These are phyloP conservation scores for Panthera uncia DNA, from an alignment of 2,113 vertebrate genomes.

Conservation along the genomic window DNA sequence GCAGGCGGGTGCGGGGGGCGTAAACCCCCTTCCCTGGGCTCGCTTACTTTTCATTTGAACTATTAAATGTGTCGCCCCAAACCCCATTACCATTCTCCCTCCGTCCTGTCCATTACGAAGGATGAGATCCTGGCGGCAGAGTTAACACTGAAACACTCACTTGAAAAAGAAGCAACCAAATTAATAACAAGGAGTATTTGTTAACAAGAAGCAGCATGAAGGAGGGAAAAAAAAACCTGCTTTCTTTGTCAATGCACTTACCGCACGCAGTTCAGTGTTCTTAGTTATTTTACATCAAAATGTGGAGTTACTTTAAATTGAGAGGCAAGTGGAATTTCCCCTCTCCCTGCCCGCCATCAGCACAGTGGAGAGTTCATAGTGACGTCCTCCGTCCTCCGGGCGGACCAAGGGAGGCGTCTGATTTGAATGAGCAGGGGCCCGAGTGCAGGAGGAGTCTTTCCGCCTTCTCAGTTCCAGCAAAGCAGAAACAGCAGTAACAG, in stretches of 20 bases:
- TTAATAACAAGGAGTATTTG: slow-evolving; percentile 65
- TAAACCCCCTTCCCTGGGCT: not conserved
- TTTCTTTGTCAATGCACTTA: slow-evolving; percentile 9
- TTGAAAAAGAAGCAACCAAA: slow-evolving; percentile 55
- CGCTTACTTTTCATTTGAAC: slow-evolving; percentile 76
- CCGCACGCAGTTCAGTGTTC: not conserved
- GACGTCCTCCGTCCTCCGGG: no score
- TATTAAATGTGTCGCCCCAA: slow-evolving; percentile 65
- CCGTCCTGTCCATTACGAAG: not conserved
- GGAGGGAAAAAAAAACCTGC: not conserved
- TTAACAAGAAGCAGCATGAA: slow-evolving; percentile 63
- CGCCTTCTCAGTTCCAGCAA: not conserved
- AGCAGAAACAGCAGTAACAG: fast-evolving
- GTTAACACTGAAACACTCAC: slow-evolving; percentile 56
- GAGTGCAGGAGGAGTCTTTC: not conserved
- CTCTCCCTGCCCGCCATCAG: not conserved
- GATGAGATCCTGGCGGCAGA: slow-evolving; percentile 61
- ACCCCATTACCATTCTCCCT: slow-evolving; percentile 61
- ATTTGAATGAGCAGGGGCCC: no score
- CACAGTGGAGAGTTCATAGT: fast-evolving
- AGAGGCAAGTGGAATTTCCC: not conserved
- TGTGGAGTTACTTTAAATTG: not conserved
- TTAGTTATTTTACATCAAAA: not conserved
- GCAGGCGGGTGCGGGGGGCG: not conserved
- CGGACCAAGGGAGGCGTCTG: not conserved